Base-by-base conservation (phyloP, 2,797 vertebrate genomes). In the Meriones psammophilus region DNA sequence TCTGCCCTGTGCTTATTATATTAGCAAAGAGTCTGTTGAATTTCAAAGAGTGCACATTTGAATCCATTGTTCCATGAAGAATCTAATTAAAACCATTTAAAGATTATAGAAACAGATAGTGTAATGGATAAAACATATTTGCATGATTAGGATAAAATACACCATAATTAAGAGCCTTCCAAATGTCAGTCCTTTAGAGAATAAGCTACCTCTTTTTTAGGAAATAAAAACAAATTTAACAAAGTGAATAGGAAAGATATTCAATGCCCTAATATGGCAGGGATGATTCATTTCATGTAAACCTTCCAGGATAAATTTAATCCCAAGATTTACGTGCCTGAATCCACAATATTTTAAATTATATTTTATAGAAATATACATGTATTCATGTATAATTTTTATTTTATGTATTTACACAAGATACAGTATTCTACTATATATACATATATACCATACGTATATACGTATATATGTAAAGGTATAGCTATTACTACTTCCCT, bases 1-100 rank as follows among this genome's bases (percentile, higher is more conserved):
- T 97, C 60, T 96, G 89, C 96, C 98, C 95, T 97, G 96, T 73
- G 56, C 97, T 98, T 98, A 98, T 97, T 98, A 96, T 98, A 98
- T 97, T 98, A 96, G 96, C 85, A 96, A n/a, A 96, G 89, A 98
- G 98, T 98, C 97, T 96, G 88, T 42, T 97, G 95, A 96, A 96
- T 98, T 98, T 98, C 88, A 97, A 15, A 92, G 90, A 95, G 60
- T 69, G 71, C 33, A 96, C 95, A 98, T 98, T 94, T 96, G 71
- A 96, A 97, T 96, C 88, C 80, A 98, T 46, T 97, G 92, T 97
- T 98, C 94, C 92, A 97, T 96, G 94, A 97, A 98, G 96, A 98
- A 97, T 96, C 83, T 98, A 98, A 98, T 98, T 98, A 98, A 89
- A 97, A 92, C 89, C 96, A 97, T 98, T 97, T 76, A 90, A 71